Evolutionary conservation across 2,888 invertebrate species (phyloP).

Genomic region (Caenorhabditis sp.): DNA sequence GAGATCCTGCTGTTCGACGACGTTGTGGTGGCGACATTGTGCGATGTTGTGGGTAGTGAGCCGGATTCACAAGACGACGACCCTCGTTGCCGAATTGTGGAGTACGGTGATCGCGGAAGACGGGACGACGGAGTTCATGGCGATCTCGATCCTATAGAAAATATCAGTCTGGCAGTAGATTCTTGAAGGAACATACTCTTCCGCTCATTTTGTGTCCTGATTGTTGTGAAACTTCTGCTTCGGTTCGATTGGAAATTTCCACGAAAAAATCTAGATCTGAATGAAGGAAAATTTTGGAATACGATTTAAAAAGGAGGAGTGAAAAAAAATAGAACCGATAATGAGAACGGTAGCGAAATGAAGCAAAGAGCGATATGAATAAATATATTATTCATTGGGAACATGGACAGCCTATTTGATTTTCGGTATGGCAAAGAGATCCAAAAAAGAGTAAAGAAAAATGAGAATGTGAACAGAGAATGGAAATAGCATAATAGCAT

Average conservation of each 20-base stretch:
- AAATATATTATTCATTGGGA: slow-evolving; percentile 19
- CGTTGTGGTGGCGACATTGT: slow-evolving; percentile 12
- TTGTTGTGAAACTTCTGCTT: background rate
- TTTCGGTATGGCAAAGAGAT: background rate
- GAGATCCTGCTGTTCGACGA: slow-evolving; percentile 23
- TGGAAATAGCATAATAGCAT: background rate
- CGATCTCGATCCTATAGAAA: slow-evolving; percentile 34
- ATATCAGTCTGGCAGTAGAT: background rate
- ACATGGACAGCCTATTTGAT: slow-evolving; percentile 1
- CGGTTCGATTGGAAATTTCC: background rate
- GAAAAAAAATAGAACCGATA: slow-evolving; percentile 1
- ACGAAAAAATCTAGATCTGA: background rate
- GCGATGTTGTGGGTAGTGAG: slow-evolving; percentile 36
- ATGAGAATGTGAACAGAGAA: slow-evolving; percentile 1
- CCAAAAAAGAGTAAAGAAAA: slow-evolving; percentile 22
- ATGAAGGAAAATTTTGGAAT: too few species aligned
- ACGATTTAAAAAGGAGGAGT: too few species aligned
- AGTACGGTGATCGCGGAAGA: slow-evolving; percentile 27
- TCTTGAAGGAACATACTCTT: slow-evolving; percentile 30
- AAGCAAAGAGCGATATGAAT: background rate
- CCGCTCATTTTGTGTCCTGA: slow-evolving; percentile 6
- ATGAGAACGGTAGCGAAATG: background rate
- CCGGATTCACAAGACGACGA: slow-evolving; percentile 21
- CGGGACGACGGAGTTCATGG: slow-evolving; percentile 26
- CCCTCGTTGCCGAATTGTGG: slow-evolving; percentile 19